A percentile compares a stretch with the other conserved stretches of the same genome.
These are phyloP conservation scores for Albula goreensis DNA, from an alignment of 2,113 vertebrate species.

Conservation along the genomic window DNA sequence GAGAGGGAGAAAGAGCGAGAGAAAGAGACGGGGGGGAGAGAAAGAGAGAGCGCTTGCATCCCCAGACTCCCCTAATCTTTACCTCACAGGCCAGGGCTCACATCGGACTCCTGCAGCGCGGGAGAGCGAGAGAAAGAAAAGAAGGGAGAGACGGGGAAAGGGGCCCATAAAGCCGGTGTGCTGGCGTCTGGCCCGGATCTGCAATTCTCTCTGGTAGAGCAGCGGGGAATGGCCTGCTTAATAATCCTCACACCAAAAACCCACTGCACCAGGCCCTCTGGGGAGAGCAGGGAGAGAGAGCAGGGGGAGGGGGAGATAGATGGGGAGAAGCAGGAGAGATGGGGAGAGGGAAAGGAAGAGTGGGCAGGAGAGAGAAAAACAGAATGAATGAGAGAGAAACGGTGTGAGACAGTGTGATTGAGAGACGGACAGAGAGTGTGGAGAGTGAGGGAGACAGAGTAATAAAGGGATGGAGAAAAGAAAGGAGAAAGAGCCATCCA, in stretches of 20 bases:
- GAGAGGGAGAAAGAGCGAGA: slow-evolving; percentile 36
- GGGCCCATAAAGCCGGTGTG: slow-evolving; percentile 25
- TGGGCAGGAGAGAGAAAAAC: slow-evolving; percentile 21
- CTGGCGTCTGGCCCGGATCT: slow-evolving; percentile 40
- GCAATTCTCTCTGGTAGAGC: slow-evolving; percentile 28
- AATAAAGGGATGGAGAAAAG: slow-evolving; percentile 23
- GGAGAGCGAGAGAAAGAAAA: slow-evolving; percentile 16
- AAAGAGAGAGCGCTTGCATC: slow-evolving; percentile 7
- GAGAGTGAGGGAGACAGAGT: not conserved
- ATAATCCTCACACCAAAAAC: slow-evolving; percentile 50
- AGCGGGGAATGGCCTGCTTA: slow-evolving; percentile 34
- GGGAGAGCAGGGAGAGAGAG: slow-evolving; percentile 49
- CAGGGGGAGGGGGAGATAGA: slow-evolving; percentile 25
- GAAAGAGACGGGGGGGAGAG: slow-evolving; percentile 24
- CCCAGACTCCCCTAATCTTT: slow-evolving; percentile 47
- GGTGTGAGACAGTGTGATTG: too few relatives aligned
- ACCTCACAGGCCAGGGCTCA: slow-evolving; percentile 40
- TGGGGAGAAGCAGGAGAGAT: not conserved
- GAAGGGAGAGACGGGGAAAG: not conserved
- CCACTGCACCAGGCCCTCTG: slow-evolving; percentile 63
- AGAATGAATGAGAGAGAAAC: not conserved
- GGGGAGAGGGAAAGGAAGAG: not conserved
- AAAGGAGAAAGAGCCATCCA: not conserved
- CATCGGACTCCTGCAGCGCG: slow-evolving; percentile 37
- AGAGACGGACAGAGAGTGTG: not conserved